Base-by-base conservation (phyloP, 1,140 invertebrate genomes). In the Trachymyrmex septentrionalis region DNA sequence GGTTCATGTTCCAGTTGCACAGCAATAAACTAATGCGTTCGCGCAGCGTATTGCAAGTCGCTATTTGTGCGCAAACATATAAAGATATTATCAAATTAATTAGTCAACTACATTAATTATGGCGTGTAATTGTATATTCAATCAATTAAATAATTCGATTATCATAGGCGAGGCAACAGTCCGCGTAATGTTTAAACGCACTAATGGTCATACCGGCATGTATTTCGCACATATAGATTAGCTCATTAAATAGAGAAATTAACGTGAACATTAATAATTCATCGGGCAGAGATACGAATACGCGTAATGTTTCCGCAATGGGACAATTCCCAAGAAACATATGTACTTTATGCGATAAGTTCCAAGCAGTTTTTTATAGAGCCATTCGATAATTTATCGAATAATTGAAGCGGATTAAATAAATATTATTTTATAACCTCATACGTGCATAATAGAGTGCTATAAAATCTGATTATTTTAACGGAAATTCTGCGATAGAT, bases 81-180 rank as follows among this genome's bases (percentile, higher is more conserved):
- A 84, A 75, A 84, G 80, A 84, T 84, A 84, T 75, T 84, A 75
- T 19, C 57, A 75, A 73, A 75, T 84, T 84, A 84, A 84, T 84
- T 84, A 61, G 55, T 75, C 80, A 73, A 84, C 38, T 84, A 61
- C 44, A 75, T 84, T 84, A 84, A 84, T 75, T 84, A 63, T 6
- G 12, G 55, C 38, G 80, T 16, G n/a, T 75, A 84, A 84, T 84
- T 73, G 69, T 75, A 72, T 84, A 73, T 61, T 61, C 80, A 72
- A 84, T 84, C 80, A 75, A 84, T 84, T 84, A 84, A 61, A 84
- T 84, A 84, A 84, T 84, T 84, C 80, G 67, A 84, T 84, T 84
- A 84, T 75, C 55, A 73, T 84, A 84, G 55, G 9, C 38, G 67
- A 84, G 80, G 80, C 57, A 84, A 84, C 80, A 84, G 55, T 63